Conservation (phyloP, 1,140 invertebrate species). For the Laupala kohalensis region DNA sequence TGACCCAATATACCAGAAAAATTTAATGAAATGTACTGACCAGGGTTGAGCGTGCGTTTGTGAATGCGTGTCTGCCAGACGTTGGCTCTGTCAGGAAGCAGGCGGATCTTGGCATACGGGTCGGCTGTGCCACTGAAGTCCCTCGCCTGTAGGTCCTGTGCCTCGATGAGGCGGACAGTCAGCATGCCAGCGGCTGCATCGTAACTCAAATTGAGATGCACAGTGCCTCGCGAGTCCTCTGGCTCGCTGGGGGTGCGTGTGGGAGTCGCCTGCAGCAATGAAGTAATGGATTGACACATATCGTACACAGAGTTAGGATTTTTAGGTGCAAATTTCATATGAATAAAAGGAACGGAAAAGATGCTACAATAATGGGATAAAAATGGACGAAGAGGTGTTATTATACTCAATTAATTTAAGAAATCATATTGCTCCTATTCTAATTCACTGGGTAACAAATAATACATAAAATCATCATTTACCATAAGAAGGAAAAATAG, state of each 20-base stretch:
- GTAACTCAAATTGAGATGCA: constrained; percentile 33
- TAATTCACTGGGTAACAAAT: too few species aligned
- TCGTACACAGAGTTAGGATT: not conserved
- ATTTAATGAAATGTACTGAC: too few species aligned
- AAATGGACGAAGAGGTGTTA: too few species aligned
- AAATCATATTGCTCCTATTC: too few species aligned
- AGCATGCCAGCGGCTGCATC: constrained; percentile 34
- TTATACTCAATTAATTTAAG: too few species aligned
- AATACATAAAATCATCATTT: too few species aligned
- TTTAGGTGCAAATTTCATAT: not conserved
- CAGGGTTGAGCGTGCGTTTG: constrained; percentile 47
- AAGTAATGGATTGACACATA: not conserved
- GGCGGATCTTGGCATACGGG: constrained; percentile 43
- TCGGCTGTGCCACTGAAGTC: constrained; percentile 43
- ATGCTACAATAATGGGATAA: not conserved
- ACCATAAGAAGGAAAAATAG: too few species aligned
- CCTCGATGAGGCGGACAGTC: constrained; percentile 37
- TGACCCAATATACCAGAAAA: too few species aligned
- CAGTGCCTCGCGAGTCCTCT: constrained; percentile 32
- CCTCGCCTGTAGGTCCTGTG: constrained; percentile 39
- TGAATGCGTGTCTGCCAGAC: constrained; percentile 47
- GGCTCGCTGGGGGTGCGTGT: constrained; percentile 15
- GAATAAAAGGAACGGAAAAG: not conserved
- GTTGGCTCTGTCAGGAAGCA: constrained; percentile 40
- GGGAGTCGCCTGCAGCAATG: not conserved